A percentile compares a stretch with the other conserved stretches of the same genome.
Conservation (phyloP, 2,888 invertebrate species). For the Synanthedon myopaeformis region DNA sequence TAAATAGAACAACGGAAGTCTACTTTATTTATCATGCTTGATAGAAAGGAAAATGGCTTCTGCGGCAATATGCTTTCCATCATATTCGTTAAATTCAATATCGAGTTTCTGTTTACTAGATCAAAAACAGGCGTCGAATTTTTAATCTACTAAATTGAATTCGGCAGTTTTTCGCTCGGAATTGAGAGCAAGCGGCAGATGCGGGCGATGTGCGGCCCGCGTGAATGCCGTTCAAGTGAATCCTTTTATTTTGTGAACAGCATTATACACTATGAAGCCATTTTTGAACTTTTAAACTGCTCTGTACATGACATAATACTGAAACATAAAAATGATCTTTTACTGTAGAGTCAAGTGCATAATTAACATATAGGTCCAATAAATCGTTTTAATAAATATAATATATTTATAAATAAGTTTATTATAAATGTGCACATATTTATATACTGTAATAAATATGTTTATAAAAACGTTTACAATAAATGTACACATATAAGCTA, state of each 20-base stretch:
- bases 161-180: constrained; percentile 5
- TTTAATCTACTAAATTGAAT: constrained; percentile 15
- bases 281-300: not conserved
- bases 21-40: not conserved
- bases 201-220: constrained; percentile 6
- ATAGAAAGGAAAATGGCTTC: not conserved
- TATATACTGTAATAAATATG: no score
- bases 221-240: constrained; percentile 2
- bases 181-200: constrained; percentile 6
- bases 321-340: no score
- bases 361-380: no score
- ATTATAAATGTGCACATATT: no score
- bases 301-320: not conserved
- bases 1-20: no score
- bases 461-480: no score
- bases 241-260: not conserved
- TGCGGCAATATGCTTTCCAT: not conserved
- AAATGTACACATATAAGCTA: no score
- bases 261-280: not conserved
- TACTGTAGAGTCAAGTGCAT: no score
- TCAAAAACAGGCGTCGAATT: constrained; percentile 1
- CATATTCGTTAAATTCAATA: not conserved
- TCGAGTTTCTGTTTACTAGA: not conserved
- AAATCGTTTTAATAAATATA: no score
- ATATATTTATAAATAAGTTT: no score